A percentile compares a stretch with the other conserved stretches of the same genome.
These are phyloP conservation scores for Holotrichia oblita DNA, from an alignment of 1,140 invertebrate species.

Conservation along the genomic window DNA sequence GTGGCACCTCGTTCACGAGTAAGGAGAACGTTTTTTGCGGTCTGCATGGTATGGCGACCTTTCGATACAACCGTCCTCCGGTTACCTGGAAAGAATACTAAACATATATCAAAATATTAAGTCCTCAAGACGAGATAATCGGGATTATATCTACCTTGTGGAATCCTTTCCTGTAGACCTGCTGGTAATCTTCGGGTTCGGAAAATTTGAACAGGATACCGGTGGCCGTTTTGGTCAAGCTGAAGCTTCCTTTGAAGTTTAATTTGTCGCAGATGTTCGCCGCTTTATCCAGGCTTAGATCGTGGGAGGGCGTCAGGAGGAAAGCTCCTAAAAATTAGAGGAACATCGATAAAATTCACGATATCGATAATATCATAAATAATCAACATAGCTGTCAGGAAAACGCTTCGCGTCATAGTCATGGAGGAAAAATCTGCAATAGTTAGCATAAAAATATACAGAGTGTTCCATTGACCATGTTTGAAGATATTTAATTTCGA, in stretches of 20 bases:
- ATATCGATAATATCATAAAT: too few relatives aligned
- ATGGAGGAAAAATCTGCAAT: too few relatives aligned
- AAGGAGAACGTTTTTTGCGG: conserved; percentile 83
- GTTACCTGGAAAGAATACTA: conserved; percentile 54
- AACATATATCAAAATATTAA: conserved; percentile 15
- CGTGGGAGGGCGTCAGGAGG: conserved; percentile 82
- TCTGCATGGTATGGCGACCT: conserved; percentile 84
- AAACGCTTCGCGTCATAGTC: too few relatives aligned
- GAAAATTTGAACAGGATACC: conserved; percentile 89
- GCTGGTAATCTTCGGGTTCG: conserved; percentile 83
- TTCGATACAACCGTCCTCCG: conserved; percentile 58
- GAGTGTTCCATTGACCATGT: too few relatives aligned
- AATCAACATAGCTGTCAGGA: too few relatives aligned
- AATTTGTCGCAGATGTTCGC: conserved; percentile 87
- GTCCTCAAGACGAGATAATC: too few relatives aligned
- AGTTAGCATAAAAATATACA: too few relatives aligned
- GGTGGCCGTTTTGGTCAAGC: conserved; percentile 84
- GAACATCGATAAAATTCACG: too few relatives aligned
- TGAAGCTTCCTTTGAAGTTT: conserved; percentile 85
- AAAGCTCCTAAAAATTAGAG: conserved; percentile 69
- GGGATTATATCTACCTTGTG: conserved; percentile 75
- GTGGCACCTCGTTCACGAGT: conserved; percentile 81
- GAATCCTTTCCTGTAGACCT: conserved; percentile 86
- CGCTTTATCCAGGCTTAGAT: conserved; percentile 83
- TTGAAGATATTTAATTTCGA: too few relatives aligned